Evolutionary conservation across 2,888 invertebrate species (phyloP).

Genomic region (Geophilus truncorum): DNA sequence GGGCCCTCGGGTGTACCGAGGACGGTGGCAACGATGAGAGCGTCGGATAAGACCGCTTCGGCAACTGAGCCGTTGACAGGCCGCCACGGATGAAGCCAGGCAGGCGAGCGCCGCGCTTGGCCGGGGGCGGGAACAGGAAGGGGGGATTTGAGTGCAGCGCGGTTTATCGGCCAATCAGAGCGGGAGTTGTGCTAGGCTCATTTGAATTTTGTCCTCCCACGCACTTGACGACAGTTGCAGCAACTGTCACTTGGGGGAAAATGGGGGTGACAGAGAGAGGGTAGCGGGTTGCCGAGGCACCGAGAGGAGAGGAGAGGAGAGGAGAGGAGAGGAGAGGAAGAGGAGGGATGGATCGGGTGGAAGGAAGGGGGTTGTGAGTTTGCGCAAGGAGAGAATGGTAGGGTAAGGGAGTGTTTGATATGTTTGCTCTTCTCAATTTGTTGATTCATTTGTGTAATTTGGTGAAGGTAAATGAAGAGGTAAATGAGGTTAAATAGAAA

Average conservation of each 20-base stretch:
- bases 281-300: background rate
- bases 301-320: background rate
- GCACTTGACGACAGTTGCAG: background rate
- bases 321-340: background rate
- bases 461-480: background rate
- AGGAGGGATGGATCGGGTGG: background rate
- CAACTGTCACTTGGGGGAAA: background rate
- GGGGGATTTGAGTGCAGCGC: background rate
- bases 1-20: background rate
- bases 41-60: background rate
- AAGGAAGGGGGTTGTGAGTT: too few relatives aligned
- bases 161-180: background rate
- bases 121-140: conserved; percentile 8
- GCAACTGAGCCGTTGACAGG: background rate
- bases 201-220: background rate
- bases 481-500: background rate
- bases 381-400: background rate
- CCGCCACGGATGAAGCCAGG: background rate
- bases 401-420: background rate
- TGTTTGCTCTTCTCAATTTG: background rate
- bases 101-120: conserved; percentile 11
- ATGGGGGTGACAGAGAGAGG: background rate
- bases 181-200: background rate
- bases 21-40: background rate
- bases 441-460: background rate